phyloP scores from a whole-genome alignment of 2,888 invertebrate genomes.

The Xestia ashworthii region DNA sequence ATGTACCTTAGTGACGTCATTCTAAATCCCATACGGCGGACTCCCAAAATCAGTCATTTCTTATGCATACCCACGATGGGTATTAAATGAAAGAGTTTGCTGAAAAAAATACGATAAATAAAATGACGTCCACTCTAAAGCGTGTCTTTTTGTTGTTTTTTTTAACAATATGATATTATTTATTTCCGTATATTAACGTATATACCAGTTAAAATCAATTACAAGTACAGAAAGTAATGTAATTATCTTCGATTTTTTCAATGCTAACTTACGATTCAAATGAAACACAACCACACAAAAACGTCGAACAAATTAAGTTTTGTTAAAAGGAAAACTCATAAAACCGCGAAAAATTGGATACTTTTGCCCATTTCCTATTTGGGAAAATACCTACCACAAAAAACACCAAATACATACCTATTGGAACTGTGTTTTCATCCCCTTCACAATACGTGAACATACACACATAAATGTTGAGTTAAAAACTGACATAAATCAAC shows the following conservation, averaged over 20 bases:
- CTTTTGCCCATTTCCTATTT: slow-evolving; percentile 1
- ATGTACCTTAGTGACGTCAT: neutral
- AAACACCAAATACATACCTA: no score
- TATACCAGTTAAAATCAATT: no score
- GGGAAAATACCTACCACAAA: neutral
- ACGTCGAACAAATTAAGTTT: slow-evolving; percentile 9
- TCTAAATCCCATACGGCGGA: neutral
- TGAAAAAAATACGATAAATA: neutral
- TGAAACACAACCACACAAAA: neutral
- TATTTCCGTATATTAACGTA: no score
- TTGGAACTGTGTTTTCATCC: neutral
- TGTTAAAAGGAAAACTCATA: neutral
- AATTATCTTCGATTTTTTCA: neutral
- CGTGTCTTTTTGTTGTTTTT: neutral
- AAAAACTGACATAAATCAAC: slow-evolving; percentile 40
- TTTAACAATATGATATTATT: neutral
- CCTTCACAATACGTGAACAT: neutral
- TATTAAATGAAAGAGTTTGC: neutral
- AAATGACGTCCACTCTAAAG: neutral
- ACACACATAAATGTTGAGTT: slow-evolving; percentile 1
- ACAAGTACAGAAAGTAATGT: neutral
- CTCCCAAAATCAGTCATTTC: neutral
- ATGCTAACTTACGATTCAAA: slow-evolving; percentile 8
- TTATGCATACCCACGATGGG: neutral
- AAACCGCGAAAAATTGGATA: neutral